Evolutionary conservation across 2,888 invertebrate species (phyloP).

Genomic region (Priocnemis perturbator): DNA sequence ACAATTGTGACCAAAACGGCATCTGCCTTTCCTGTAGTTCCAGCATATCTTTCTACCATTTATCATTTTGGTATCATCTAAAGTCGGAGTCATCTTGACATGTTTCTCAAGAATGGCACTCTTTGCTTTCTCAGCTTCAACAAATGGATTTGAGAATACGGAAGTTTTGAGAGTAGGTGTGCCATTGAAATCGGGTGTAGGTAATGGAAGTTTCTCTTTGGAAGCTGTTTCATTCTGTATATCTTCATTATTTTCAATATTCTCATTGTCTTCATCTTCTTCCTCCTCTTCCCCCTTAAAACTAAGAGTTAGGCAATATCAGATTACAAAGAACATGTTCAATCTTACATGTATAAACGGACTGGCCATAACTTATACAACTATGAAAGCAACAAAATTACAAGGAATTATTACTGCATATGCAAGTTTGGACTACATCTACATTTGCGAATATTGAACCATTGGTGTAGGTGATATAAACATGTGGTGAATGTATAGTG

Average conservation of each 20-base stretch:
- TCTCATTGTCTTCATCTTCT: slow-evolving; percentile 45
- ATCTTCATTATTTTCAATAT: slow-evolving; percentile 27
- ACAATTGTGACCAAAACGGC: slow-evolving; percentile 94
- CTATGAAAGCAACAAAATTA: too few species aligned
- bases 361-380: slow-evolving; percentile 31
- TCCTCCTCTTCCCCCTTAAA: slow-evolving; percentile 66
- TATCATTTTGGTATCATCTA: slow-evolving; percentile 84
- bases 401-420: too few species aligned
- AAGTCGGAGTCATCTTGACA: slow-evolving; percentile 89
- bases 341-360: slow-evolving; percentile 45
- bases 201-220: slow-evolving; percentile 76
- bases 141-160: slow-evolving; percentile 92
- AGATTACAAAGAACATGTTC: slow-evolving; percentile 72
- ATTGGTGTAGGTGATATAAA: too few species aligned
- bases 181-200: slow-evolving; percentile 81
- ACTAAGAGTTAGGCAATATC: slow-evolving; percentile 72
- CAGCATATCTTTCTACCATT: slow-evolving; percentile 94
- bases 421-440: too few species aligned
- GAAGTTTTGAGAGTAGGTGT: slow-evolving; percentile 79
- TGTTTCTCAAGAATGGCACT: slow-evolving; percentile 92
- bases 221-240: slow-evolving; percentile 56
- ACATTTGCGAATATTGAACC: too few species aligned
- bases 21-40: slow-evolving; percentile 93
- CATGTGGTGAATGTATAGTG: too few species aligned
- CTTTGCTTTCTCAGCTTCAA: slow-evolving; percentile 90